phyloP scores from a whole-genome alignment of 1,140 invertebrate species.

The Drosophila eugracilis region DNA sequence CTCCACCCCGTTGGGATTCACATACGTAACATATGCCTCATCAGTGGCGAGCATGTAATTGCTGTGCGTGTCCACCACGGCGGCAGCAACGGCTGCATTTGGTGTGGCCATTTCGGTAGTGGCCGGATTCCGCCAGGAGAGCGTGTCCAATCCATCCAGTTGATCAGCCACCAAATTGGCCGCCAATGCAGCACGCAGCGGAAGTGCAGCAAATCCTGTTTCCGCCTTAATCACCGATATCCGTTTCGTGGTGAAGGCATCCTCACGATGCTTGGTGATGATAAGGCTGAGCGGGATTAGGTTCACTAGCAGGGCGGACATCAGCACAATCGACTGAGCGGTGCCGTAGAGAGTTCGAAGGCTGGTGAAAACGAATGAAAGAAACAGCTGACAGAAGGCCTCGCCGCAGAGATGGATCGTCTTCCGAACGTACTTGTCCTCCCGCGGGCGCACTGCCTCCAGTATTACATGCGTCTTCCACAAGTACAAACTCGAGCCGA shows the following conservation, averaged over 20 bases:
- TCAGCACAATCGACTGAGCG: constrained; percentile 77
- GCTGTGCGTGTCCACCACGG: constrained; percentile 71
- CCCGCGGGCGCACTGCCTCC: constrained; percentile 80
- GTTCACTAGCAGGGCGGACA: constrained; percentile 80
- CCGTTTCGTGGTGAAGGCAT: constrained; percentile 76
- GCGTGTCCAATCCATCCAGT: constrained; percentile 72
- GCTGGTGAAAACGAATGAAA: constrained; percentile 83
- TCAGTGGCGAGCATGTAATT: constrained; percentile 81
- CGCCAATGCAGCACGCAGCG: constrained; percentile 58
- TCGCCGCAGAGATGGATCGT: constrained; percentile 81
- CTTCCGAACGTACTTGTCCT: constrained; percentile 81
- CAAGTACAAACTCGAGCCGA: constrained; percentile 75
- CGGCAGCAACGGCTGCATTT: constrained; percentile 49
- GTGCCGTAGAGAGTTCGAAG: constrained; percentile 80
- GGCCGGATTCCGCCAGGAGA: constrained; percentile 68
- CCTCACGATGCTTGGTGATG: constrained; percentile 81
- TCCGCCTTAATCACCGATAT: constrained; percentile 82
- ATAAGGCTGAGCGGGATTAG: constrained; percentile 79
- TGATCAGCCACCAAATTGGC: constrained; percentile 75
- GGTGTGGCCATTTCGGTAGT: constrained; percentile 11
- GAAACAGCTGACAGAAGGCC: constrained; percentile 80
- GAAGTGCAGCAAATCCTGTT: constrained; percentile 61
- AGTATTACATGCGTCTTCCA: constrained; percentile 83
- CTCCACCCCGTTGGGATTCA: constrained; percentile 84
- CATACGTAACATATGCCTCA: constrained; percentile 79